Conservation (phyloP, 2,113 vertebrate genomes). For the Anguilla japonica region DNA sequence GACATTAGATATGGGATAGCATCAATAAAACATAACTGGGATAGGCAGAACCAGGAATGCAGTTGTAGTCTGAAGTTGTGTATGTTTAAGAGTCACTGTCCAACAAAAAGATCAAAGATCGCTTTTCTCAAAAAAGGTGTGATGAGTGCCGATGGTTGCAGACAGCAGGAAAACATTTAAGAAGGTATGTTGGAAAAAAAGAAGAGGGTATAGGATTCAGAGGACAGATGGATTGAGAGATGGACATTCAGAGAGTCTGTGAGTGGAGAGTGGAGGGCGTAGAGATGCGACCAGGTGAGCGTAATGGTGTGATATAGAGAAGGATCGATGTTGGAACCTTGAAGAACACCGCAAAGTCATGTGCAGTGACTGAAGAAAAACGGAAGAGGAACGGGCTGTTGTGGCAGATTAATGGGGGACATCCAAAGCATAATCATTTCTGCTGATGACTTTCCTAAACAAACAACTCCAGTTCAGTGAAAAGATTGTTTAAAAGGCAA, state of each 20-base stretch:
- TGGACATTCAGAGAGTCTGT: background rate
- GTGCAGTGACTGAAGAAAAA: background rate
- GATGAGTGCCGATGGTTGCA: too few species aligned
- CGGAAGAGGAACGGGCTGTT: background rate
- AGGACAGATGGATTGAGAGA: background rate
- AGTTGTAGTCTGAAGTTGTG: too few species aligned
- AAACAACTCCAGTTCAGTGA: too few species aligned
- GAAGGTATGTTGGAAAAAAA: background rate
- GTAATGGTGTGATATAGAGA: too few species aligned
- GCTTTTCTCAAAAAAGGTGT: too few species aligned
- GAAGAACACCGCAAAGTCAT: background rate
- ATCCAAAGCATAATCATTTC: too few species aligned
- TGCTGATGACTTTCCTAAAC: too few species aligned
- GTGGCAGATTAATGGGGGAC: too few species aligned
- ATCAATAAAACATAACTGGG: background rate
- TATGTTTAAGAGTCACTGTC: too few species aligned
- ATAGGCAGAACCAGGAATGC: too few species aligned
- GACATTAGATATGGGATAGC: background rate
- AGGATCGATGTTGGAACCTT: background rate
- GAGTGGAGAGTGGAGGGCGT: background rate
- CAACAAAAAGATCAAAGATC: too few species aligned
- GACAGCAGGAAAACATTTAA: background rate
- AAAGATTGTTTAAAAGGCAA: too few species aligned
- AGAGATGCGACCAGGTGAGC: background rate
- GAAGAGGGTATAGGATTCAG: background rate